Percentiles rank a stretch among this genome's conserved stretches.
These are phyloP conservation scores for Drosophila multiciliata DNA, from an alignment of 2,888 invertebrate species.

Conservation along the genomic window DNA sequence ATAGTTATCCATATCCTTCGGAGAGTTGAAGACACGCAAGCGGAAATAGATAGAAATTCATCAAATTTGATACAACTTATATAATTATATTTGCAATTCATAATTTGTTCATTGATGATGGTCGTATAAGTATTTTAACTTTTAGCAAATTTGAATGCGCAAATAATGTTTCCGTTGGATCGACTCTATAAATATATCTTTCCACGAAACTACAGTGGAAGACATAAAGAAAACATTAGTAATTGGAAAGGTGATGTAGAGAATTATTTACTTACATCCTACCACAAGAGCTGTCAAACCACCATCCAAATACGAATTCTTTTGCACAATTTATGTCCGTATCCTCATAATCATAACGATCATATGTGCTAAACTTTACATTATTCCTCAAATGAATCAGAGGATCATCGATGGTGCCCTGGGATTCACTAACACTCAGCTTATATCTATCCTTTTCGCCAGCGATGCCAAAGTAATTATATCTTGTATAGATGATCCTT, in stretches of 20 bases:
- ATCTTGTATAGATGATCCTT: background rate
- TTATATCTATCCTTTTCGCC: background rate
- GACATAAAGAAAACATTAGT: too few relatives aligned
- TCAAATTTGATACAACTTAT: background rate
- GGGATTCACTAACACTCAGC: too few relatives aligned
- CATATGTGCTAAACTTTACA: background rate
- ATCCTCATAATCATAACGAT: too few relatives aligned
- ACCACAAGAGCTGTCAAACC: too few relatives aligned
- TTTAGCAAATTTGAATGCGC: too few relatives aligned
- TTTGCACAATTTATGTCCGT: background rate
- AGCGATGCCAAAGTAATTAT: background rate
- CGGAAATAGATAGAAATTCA: background rate
- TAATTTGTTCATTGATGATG: background rate
- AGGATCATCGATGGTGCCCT: accelerated
- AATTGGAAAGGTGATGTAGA: too few relatives aligned
- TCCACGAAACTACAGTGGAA: too few relatives aligned
- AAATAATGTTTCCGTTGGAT: too few relatives aligned
- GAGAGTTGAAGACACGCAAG: background rate
- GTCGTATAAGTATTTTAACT: background rate
- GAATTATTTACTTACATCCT: too few relatives aligned
- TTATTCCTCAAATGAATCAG: accelerated
- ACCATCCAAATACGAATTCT: accelerated
- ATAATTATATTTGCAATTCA: background rate
- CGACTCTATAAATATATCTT: too few relatives aligned
- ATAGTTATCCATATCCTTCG: background rate